Percentiles rank a stretch among this genome's conserved stretches.
Evolutionary conservation across 2,888 invertebrate species (phyloP).

Genomic region (Plebejus melissa): DNA sequence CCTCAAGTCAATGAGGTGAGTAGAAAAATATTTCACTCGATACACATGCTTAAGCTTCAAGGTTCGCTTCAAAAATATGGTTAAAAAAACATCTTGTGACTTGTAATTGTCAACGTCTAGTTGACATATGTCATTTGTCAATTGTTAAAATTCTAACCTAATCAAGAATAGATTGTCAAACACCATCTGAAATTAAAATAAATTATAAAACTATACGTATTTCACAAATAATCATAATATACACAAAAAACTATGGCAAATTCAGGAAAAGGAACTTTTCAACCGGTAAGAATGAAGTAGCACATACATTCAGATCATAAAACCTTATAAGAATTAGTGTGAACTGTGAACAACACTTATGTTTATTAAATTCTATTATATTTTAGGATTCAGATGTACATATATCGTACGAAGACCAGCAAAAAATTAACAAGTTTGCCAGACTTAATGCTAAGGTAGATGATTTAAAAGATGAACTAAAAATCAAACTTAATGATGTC

Average conservation of each 20-base stretch:
- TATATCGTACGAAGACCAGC: constrained; percentile 97
- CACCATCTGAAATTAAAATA: constrained; percentile 24
- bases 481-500: constrained; percentile 91
- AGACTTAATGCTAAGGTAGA: constrained; percentile 94
- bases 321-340: constrained; percentile 2
- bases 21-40: too few species aligned
- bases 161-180: not conserved
- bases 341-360: constrained; percentile 27
- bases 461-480: constrained; percentile 92
- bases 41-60: too few species aligned
- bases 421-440: constrained; percentile 98
- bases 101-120: not conserved
- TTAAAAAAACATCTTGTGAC: too few species aligned
- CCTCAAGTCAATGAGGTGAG: too few species aligned
- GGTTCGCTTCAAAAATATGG: too few species aligned
- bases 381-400: constrained; percentile 92
- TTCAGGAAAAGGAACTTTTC: constrained; percentile 83
- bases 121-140: not conserved
- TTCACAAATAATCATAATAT: not conserved
- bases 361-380: not conserved
- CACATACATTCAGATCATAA: not conserved
- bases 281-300: constrained; percentile 78
- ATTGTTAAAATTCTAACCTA: constrained; percentile 14
- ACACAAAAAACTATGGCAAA: constrained; percentile 51
- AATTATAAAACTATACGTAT: not conserved